A percentile compares a stretch with the other conserved stretches of the same genome.
phyloP scores from a whole-genome alignment of 2,888 invertebrate species.

The Steinernema hermaphroditum region DNA sequence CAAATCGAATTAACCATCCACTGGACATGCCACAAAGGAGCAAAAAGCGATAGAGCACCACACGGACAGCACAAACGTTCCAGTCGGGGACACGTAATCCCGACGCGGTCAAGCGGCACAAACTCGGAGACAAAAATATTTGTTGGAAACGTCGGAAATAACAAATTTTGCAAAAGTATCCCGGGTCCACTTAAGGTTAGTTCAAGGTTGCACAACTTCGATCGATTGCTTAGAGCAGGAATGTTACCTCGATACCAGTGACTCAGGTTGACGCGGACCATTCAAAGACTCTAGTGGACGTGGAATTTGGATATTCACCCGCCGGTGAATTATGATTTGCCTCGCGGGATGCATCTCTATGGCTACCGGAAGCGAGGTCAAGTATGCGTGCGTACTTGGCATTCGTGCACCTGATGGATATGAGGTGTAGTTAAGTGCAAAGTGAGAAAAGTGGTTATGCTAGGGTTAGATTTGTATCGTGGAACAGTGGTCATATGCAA shows the following conservation, averaged over 20 bases:
- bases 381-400: neutral
- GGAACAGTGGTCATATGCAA: too few species aligned
- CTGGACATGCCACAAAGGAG: too few species aligned
- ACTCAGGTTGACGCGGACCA: neutral
- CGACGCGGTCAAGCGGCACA: neutral
- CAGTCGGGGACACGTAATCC: neutral
- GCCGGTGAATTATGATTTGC: constrained; percentile 3
- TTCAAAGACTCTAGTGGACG: neutral
- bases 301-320: neutral
- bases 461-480: too few species aligned
- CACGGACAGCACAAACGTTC: too few species aligned
- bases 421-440: too few species aligned
- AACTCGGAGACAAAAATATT: neutral
- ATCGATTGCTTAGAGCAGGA: neutral
- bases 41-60: too few species aligned
- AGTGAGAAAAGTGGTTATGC: too few species aligned
- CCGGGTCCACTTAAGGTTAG: too few species aligned
- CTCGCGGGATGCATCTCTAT: neutral
- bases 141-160: neutral
- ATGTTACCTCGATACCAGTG: neutral
- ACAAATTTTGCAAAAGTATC: neutral
- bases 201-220: neutral
- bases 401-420: neutral
- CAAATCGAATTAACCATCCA: too few species aligned
- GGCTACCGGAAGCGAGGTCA: neutral